Base-by-base conservation (phyloP, 1,140 invertebrate genomes). In the Ceratina australensis region DNA sequence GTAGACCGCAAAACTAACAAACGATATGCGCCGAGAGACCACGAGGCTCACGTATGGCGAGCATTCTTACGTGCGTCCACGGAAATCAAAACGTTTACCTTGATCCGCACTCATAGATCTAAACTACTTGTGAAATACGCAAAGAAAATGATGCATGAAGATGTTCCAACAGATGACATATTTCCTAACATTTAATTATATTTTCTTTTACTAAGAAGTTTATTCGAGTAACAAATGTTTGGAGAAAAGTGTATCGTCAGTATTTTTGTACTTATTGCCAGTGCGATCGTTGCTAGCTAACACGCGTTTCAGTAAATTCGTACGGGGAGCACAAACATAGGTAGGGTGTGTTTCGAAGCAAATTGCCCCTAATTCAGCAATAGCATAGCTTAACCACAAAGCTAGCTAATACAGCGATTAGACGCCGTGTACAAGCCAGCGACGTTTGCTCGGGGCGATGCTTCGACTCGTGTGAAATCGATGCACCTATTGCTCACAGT, bases 1-100 rank as follows among this genome's bases (percentile, higher is more conserved):
- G 88, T 88, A 87, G 79, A 88, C 88, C 88, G 86, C 88, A 88
- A 89, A 89, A 89, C 88, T 87, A 89, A 89, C 88, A 88, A 89
- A 89, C 86, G 88, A 87, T 87, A 88, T 87, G 83, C 86, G 82
- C 79, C 79, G 78, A 67, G 83, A 84, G 82, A 78, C 82, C 80
- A 80, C 64, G 52, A 16, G 63, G 69, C 63, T 56, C 64, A 80
- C 72, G 57, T 81, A 61, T 81, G 75, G 52, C 22, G 52, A 63
- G 69, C 54, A 67, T 76, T 79, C 68, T 60, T 56, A 71, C 42
- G 7, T 64, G 52, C 33, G 15, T 56, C 26, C 33, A 49, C 10
- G 50, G 56, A 49, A 10, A 42, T 42, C 33, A 67, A 69, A 73
- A 16, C 49, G 16, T 60, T 20, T 20, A 33, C 42, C 56, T 42